These are phyloP conservation scores for Himalopsyche tibetana DNA, from an alignment of 2,888 invertebrate species.

Conservation along the genomic window DNA sequence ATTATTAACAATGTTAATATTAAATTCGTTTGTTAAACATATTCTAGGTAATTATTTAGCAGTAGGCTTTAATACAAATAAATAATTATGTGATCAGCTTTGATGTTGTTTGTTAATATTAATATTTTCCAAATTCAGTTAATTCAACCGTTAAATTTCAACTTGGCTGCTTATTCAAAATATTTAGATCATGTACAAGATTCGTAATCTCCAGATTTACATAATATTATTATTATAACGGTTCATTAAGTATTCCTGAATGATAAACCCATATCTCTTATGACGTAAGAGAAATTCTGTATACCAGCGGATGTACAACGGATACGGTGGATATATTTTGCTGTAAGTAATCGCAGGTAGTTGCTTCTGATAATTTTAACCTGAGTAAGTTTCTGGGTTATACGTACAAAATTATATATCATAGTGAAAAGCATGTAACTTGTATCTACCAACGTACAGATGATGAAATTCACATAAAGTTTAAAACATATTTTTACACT, in stretches of 20 bases:
- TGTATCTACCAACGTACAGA: no score
- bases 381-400: no score
- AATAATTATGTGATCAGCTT: no score
- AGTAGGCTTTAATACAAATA: no score
- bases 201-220: constrained; percentile 38
- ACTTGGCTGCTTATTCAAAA: constrained; percentile 31
- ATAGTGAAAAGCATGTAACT: no score
- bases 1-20: no score
- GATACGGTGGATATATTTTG: not conserved
- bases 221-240: constrained; percentile 37
- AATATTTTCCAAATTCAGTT: constrained; percentile 5
- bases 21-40: no score
- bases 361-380: not conserved
- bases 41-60: no score
- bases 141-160: constrained; percentile 35
- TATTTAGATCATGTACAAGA: not conserved
- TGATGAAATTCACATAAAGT: no score
- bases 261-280: constrained; percentile 14
- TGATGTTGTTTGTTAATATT: not conserved
- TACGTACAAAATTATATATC: no score
- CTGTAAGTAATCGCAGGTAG: not conserved
- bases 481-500: no score
- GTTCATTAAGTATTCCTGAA: constrained; percentile 38
- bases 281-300: not conserved
- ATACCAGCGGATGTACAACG: constrained; percentile 12